phyloP scores from a whole-genome alignment of 92 coral and sea anemone species.

The Porites cylindrica region DNA sequence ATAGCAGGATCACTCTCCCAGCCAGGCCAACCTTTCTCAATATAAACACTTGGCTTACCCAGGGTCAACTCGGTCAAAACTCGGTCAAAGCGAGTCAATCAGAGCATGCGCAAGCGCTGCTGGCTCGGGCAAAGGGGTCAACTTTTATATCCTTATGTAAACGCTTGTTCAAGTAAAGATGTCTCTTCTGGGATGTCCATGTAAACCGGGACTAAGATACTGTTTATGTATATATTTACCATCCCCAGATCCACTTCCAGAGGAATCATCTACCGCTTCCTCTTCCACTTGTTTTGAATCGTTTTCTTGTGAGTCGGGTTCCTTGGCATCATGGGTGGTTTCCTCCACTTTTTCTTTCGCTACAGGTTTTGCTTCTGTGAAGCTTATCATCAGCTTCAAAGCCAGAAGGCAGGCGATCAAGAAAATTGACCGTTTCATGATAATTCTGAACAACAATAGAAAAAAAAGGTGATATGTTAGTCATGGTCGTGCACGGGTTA shows the following conservation, averaged over 20 bases:
- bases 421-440: background rate
- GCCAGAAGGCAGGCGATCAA: slow-evolving; percentile 40
- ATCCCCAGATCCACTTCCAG: slow-evolving; percentile 21
- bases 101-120: too few relatives aligned
- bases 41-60: too few relatives aligned
- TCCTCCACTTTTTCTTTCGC: background rate
- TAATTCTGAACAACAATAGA: background rate
- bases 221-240: background rate
- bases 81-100: too few relatives aligned
- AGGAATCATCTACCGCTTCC: background rate
- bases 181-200: too few relatives aligned
- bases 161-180: too few relatives aligned
- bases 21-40: too few relatives aligned
- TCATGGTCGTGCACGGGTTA: too few relatives aligned
- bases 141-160: too few relatives aligned
- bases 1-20: too few relatives aligned
- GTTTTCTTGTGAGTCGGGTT: background rate
- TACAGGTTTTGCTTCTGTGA: background rate
- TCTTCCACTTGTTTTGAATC: background rate
- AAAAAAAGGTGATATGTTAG: background rate
- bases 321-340: background rate
- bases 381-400: background rate
- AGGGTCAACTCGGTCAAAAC: too few relatives aligned
- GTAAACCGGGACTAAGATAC: too few relatives aligned
- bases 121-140: too few relatives aligned